Evolutionary conservation across 2,797 vertebrate genomes (phyloP).

Genomic region (Urophycis tenuis): DNA sequence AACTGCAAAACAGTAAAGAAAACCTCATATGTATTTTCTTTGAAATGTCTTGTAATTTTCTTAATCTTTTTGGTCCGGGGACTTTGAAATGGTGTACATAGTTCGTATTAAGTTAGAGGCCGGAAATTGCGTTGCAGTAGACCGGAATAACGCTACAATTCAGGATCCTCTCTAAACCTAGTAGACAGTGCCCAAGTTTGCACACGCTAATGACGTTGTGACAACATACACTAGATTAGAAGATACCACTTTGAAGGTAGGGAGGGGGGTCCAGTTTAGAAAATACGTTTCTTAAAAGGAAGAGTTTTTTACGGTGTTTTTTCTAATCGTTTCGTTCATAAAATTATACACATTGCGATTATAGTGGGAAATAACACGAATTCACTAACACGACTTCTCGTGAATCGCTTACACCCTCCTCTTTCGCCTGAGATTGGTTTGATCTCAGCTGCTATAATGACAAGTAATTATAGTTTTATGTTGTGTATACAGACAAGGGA

Average conservation of each 20-base stretch:
- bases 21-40: neutral
- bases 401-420: neutral
- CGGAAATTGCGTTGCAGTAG: neutral
- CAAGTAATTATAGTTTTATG: slow-evolving; percentile 61
- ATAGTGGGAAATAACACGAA: neutral
- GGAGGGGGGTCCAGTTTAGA: neutral
- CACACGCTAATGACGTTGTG: slow-evolving; percentile 55
- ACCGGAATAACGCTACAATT: neutral
- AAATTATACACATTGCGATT: neutral
- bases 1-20: neutral
- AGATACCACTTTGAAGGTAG: slow-evolving; percentile 34
- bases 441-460: slow-evolving; percentile 48
- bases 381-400: neutral
- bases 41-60: neutral
- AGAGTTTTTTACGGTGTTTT: rapidly evolving
- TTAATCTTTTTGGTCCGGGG: neutral
- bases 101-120: neutral
- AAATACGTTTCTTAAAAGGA: neutral
- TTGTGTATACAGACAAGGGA: slow-evolving; percentile 33
- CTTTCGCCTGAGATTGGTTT: slow-evolving; percentile 13
- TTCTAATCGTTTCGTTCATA: neutral
- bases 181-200: slow-evolving; percentile 42
- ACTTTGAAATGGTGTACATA: neutral
- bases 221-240: slow-evolving; percentile 40
- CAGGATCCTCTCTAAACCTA: slow-evolving; percentile 18